phyloP scores from a whole-genome alignment of 1,140 invertebrate species.

The Magallana gigas region DNA sequence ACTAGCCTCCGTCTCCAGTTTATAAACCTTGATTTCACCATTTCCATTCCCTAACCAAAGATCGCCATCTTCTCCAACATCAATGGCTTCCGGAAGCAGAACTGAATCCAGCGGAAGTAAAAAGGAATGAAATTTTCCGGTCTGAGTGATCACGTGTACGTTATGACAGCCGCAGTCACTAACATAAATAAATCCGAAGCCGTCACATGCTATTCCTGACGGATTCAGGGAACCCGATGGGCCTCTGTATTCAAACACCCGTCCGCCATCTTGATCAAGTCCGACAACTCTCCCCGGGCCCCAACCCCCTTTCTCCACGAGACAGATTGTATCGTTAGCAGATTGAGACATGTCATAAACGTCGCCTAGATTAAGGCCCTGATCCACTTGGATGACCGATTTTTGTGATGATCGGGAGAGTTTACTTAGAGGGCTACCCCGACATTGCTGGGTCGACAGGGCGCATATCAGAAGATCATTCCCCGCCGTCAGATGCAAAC shows the following conservation, averaged over 20 bases:
- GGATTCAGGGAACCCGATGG: slow-evolving; percentile 5
- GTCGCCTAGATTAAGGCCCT: background rate
- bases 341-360: slow-evolving; percentile 20
- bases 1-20: background rate
- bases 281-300: slow-evolving; percentile 3
- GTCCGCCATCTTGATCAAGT: background rate
- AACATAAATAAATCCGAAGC: slow-evolving; percentile 16
- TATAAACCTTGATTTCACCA: slow-evolving; percentile 16
- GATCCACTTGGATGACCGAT: background rate
- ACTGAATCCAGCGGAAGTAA: background rate
- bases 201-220: slow-evolving; percentile 33
- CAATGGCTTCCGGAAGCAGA: slow-evolving; percentile 16
- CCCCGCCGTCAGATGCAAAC: background rate
- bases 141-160: slow-evolving; percentile 8
- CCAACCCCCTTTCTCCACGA: slow-evolving; percentile 37
- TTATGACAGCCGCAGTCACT: slow-evolving; percentile 11
- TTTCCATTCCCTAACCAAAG: slow-evolving; percentile 32
- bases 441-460: background rate
- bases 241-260: slow-evolving; percentile 16
- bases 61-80: background rate
- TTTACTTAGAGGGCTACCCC: background rate
- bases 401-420: background rate
- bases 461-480: slow-evolving; percentile 25
- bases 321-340: background rate
- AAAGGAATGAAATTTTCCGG: background rate